Evolutionary conservation across 2,888 invertebrate genomes (phyloP).

Genomic region (Papilio elwesi): DNA sequence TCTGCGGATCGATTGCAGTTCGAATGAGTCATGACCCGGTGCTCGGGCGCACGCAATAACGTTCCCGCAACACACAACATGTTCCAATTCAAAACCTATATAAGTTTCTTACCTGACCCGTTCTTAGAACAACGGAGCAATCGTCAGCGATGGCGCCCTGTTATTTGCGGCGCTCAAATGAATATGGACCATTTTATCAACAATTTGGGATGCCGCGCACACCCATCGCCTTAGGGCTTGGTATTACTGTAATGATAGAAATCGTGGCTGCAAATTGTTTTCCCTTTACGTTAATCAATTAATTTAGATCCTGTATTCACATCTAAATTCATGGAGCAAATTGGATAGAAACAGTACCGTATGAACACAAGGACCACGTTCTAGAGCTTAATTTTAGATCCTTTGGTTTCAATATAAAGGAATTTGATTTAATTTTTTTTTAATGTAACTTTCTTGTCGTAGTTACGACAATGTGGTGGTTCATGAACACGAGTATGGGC

Average conservation of each 20-base stretch:
- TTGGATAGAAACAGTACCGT: neutral
- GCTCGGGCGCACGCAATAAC: constrained; percentile 62
- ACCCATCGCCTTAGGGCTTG: neutral
- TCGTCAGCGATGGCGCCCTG: constrained; percentile 79
- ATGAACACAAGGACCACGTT: neutral
- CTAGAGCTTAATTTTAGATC: too few relatives aligned
- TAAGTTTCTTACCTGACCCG: constrained; percentile 64
- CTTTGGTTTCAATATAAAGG: neutral
- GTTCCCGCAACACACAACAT: constrained; percentile 22
- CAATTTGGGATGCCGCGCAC: neutral
- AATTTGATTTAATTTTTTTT: too few relatives aligned
- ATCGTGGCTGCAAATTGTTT: constrained; percentile 8
- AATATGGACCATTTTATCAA: constrained; percentile 19
- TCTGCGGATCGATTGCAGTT: constrained; percentile 72
- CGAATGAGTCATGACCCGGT: constrained; percentile 66
- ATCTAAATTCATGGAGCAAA: neutral
- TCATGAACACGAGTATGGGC: neutral
- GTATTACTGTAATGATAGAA: constrained; percentile 29
- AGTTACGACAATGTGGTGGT: neutral
- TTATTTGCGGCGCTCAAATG: constrained; percentile 62
- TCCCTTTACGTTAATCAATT: neutral
- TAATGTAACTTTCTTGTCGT: neutral
- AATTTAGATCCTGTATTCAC: neutral
- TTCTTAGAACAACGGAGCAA: constrained; percentile 72
- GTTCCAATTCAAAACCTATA: constrained; percentile 8